phyloP scores from a whole-genome alignment of 2,113 vertebrate genomes.

The Erythrocercus mccallii region DNA sequence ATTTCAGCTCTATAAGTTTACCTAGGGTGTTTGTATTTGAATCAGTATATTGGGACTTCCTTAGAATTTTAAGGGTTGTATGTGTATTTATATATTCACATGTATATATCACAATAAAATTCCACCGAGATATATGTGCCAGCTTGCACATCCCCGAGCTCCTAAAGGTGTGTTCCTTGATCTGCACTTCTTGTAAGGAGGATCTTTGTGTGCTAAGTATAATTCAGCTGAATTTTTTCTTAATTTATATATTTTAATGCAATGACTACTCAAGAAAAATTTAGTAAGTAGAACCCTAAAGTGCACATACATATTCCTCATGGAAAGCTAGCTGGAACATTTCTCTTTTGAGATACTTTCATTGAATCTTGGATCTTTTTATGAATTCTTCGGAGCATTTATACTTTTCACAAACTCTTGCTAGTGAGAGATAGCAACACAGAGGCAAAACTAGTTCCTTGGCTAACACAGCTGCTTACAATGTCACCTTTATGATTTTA shows the following conservation, averaged over 20 bases:
- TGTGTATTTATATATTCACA: neutral
- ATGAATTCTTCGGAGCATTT: neutral
- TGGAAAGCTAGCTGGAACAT: neutral
- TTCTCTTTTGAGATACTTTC: neutral
- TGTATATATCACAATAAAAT: neutral
- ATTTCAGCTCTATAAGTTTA: neutral
- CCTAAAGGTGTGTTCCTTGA: neutral
- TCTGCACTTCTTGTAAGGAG: neutral
- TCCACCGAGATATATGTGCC: neutral
- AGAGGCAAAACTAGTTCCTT: neutral
- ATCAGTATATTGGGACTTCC: neutral
- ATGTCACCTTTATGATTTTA: neutral
- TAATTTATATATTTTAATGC: neutral
- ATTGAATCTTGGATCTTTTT: neutral
- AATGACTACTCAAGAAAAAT: neutral
- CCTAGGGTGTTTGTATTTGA: neutral
- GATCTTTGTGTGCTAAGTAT: neutral
- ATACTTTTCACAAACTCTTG: neutral
- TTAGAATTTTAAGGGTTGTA: neutral
- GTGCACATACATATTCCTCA: neutral
- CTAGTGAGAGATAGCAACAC: neutral
- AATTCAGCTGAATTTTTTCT: neutral
- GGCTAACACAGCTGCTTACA: neutral
- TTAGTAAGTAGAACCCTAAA: neutral
- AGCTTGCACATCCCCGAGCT: neutral